Evolutionary conservation across 2,888 invertebrate species (phyloP).

Genomic region (Sarcophaga subvicina): DNA sequence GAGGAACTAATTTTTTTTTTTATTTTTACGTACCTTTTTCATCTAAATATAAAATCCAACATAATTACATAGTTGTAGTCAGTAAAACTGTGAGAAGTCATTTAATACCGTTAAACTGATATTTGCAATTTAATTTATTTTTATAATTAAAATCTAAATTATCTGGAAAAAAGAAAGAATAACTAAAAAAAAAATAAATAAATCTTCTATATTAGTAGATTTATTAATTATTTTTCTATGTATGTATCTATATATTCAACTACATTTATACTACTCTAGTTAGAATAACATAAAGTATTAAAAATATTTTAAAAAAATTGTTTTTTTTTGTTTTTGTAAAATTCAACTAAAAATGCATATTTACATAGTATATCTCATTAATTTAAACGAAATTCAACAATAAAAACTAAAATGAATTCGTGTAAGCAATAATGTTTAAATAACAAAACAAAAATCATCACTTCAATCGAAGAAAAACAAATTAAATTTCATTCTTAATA

Average conservation of each 20-base stretch:
- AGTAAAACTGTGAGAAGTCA: slow-evolving; percentile 40
- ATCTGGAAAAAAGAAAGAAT: neutral
- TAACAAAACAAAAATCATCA: neutral
- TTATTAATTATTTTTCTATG: slow-evolving; percentile 35
- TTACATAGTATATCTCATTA: slow-evolving; percentile 8
- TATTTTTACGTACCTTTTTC: slow-evolving; percentile 16
- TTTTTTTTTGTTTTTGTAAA: neutral
- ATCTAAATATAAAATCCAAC: slow-evolving; percentile 32
- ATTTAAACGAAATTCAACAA: slow-evolving; percentile 5
- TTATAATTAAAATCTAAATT: slow-evolving; percentile 37
- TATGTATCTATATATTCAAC: slow-evolving; percentile 1
- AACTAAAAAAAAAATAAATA: slow-evolving; percentile 3
- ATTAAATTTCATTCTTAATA: too few species aligned
- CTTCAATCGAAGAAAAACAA: too few species aligned
- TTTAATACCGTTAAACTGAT: slow-evolving; percentile 33
- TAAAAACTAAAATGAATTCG: slow-evolving; percentile 14
- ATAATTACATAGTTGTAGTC: slow-evolving; percentile 27
- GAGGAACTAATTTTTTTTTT: neutral
- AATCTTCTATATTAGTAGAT: slow-evolving; percentile 69
- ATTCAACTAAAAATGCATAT: slow-evolving; percentile 4
- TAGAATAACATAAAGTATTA: slow-evolving; percentile 65
- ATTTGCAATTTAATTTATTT: slow-evolving; percentile 48
- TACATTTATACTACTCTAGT: slow-evolving; percentile 48
- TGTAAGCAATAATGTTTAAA: slow-evolving; percentile 22
- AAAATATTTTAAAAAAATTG: slow-evolving; percentile 36